Percentiles rank a stretch among this genome's conserved stretches.
phyloP scores from a whole-genome alignment of 2,888 invertebrate genomes.

The Ectobius pallidus region DNA sequence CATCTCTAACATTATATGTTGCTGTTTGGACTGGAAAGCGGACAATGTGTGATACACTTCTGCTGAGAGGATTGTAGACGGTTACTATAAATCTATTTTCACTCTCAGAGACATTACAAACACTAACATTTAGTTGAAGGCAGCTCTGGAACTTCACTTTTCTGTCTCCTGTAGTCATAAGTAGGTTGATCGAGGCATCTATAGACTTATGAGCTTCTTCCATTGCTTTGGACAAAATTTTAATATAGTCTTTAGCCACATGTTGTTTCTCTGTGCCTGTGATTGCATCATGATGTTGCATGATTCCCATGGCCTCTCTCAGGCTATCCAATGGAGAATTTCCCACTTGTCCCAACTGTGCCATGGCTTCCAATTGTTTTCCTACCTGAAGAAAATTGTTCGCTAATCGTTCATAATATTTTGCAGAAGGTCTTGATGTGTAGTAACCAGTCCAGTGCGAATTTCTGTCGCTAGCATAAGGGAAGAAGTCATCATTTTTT shows the following conservation, averaged over 20 bases:
- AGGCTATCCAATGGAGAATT: conserved; percentile 39
- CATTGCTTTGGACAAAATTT: conserved; percentile 72
- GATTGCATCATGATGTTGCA: conserved; percentile 63
- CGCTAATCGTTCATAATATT: conserved; percentile 46
- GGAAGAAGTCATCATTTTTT: conserved; percentile 57
- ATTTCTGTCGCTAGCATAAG: conserved; percentile 57
- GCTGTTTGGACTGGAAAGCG: conserved; percentile 57
- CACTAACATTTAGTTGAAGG: conserved; percentile 65
- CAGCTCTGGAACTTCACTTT: conserved; percentile 55
- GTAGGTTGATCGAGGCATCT: conserved; percentile 62
- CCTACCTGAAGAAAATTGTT: conserved; percentile 51
- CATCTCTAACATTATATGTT: conserved; percentile 51
- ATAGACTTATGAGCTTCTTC: conserved; percentile 63
- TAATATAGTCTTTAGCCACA: conserved; percentile 79
- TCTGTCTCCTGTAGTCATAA: not conserved
- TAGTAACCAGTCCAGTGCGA: conserved; percentile 64
- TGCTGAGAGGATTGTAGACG: conserved; percentile 68
- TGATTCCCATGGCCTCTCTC: conserved; percentile 53
- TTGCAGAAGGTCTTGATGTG: conserved; percentile 49
- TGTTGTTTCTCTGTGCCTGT: conserved; percentile 55
- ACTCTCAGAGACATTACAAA: conserved; percentile 61
- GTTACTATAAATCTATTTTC: conserved; percentile 60
- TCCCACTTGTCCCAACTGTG: conserved; percentile 65
- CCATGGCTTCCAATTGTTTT: conserved; percentile 54
- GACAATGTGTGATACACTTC: conserved; percentile 59